Percentiles rank a stretch among this genome's conserved stretches.
Evolutionary conservation across 2,113 vertebrate genomes (phyloP).

Genomic region (Labeo catla): DNA sequence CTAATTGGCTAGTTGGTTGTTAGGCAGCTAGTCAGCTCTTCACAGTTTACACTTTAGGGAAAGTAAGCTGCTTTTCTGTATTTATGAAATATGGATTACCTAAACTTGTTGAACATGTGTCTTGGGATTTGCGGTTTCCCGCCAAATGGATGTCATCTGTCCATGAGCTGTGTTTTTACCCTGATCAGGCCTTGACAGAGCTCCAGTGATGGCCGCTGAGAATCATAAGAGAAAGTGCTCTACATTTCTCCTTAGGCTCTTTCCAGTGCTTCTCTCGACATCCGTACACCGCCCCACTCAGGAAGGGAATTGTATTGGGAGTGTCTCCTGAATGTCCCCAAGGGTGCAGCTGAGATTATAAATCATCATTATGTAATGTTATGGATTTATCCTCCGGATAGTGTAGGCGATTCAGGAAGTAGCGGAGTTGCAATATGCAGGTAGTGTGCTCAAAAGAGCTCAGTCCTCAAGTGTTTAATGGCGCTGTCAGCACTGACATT

Average conservation of each 20-base stretch:
- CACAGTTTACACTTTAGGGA: not conserved
- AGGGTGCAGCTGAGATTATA: conserved; percentile 37
- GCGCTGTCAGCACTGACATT: conserved; percentile 23
- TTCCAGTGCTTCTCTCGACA: conserved; percentile 23
- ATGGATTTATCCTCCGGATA: conserved; percentile 54
- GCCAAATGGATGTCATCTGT: conserved; percentile 29
- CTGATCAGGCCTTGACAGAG: conserved; percentile 45
- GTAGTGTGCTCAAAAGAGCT: conserved; percentile 24
- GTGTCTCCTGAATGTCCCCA: conserved; percentile 25
- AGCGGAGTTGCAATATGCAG: conserved; percentile 11
- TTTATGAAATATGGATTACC: not conserved
- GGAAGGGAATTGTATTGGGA: conserved; percentile 20
- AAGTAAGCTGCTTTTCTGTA: not conserved
- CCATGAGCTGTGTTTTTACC: conserved; percentile 28
- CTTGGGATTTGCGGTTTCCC: conserved; percentile 10
- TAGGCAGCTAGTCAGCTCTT: not conserved
- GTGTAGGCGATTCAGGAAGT: conserved; percentile 39
- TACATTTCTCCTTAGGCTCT: conserved; percentile 3
- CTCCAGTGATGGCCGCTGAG: conserved; percentile 15
- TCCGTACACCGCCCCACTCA: conserved; percentile 4
- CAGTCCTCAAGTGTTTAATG: conserved; percentile 28
- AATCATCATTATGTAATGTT: conserved; percentile 54
- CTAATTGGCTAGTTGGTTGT: not conserved
- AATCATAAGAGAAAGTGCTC: conserved; percentile 27
- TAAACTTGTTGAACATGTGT: not conserved